Evolutionary conservation across 2,888 invertebrate species (phyloP), one percentile per base, ranked within the genome.

Genomic region (Exocentrus adspersus): DNA sequence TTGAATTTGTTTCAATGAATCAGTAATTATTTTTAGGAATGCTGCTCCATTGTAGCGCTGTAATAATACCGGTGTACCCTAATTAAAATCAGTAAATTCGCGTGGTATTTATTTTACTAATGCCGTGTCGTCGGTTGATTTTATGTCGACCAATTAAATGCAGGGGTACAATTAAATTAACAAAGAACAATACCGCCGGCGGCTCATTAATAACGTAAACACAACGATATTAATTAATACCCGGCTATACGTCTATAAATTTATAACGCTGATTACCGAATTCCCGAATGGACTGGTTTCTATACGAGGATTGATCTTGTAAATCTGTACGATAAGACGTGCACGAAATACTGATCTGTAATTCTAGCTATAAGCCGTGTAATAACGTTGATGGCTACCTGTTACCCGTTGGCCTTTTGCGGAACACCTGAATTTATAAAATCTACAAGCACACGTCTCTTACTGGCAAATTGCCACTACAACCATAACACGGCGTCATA

Each of bases 401-500:
- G 20, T 45, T 45, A 2, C 14, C 9, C 19, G 2, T 45, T 21
- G 12, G 5, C 14, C 14, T 48, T 24, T 48, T 24, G 21, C 24
- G 24, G 46, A 16, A 10, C 24, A 48, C 46, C 46, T 48, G 46
- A 48, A 48, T 24, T 20, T 48, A 32, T 48, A 21, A 48, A 24
- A 48, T 2, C 24, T 48, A 7, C 24, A 48, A 24, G 24, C 21
- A 12, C 24, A 48, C 14, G 12, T 17, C 14, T 48, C 17, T 16
- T 10, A 45, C 16, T 48, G 24, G 24, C 12, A 48, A 48, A 48
- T 48, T 48, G 14, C 24, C 24, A 24, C 46, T 48, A 6, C 46
- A 58, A 58, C n/a, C n/a, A n/a, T n/a, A n/a, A n/a, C n/a, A 58
- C 58, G 51, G 53, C 52, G 32, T 62, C 56, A 42, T 50, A 61